Conservation (phyloP, 1,140 invertebrate genomes). For the Drosophila pandora region DNA sequence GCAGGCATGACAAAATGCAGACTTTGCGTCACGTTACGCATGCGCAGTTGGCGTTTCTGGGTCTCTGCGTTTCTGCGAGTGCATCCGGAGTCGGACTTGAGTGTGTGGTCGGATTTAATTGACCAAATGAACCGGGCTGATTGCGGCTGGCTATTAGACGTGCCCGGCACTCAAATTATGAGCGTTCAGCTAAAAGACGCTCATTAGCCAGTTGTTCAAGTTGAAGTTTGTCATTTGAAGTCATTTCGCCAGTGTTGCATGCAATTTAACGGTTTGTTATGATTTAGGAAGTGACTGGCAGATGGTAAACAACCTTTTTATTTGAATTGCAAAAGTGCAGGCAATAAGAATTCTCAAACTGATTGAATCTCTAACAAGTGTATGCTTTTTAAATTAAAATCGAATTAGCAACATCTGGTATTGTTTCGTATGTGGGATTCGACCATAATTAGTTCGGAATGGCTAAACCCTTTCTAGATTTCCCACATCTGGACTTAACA, state of each 20-base stretch:
- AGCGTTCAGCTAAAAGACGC: constrained; percentile 35
- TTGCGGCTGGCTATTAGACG: constrained; percentile 44
- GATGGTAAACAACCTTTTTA: constrained; percentile 2
- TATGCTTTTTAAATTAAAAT: neutral
- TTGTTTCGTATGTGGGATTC: constrained; percentile 38
- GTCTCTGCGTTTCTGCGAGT: constrained; percentile 28
- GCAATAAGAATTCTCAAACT: neutral
- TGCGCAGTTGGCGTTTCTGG: constrained; percentile 27
- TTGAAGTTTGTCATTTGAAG: constrained; percentile 68
- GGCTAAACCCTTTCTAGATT: neutral
- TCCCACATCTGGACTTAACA: neutral
- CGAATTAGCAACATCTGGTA: constrained; percentile 15
- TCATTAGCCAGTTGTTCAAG: constrained; percentile 62
- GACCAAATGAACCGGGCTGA: constrained; percentile 52
- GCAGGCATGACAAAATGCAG: constrained; percentile 43
- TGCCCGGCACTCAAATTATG: constrained; percentile 57
- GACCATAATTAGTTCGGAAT: constrained; percentile 11
- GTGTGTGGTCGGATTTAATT: constrained; percentile 45
- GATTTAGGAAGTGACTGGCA: constrained; percentile 52
- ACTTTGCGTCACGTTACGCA: constrained; percentile 52
- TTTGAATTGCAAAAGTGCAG: constrained; percentile 18
- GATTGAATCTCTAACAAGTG: neutral
- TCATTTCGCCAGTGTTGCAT: neutral
- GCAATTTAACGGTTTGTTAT: constrained; percentile 19
- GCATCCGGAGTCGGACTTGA: constrained; percentile 30